Percentiles rank a stretch among this genome's conserved stretches.
Evolutionary conservation across 2,797 vertebrate species (phyloP).

Genomic region (Coranthus polyacanthus): DNA sequence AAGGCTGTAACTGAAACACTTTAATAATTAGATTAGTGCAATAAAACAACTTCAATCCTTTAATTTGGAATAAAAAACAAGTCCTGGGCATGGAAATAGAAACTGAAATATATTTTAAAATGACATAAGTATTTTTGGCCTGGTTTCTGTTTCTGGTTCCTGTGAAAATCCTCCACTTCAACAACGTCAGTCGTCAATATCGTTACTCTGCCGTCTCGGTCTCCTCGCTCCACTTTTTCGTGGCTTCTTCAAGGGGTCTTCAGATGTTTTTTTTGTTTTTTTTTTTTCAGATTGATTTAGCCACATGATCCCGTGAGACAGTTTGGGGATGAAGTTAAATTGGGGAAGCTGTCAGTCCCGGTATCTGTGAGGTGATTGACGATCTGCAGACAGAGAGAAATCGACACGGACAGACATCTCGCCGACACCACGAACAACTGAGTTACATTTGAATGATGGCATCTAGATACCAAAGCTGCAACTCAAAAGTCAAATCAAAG

Average conservation of each 20-base stretch:
- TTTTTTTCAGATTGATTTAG: conserved; percentile 5
- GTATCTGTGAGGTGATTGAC: conserved; percentile 40
- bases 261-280: too few species aligned
- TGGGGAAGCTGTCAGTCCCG: conserved; percentile 47
- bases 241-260: too few species aligned
- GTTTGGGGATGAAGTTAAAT: conserved; percentile 10
- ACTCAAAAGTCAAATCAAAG: too few species aligned
- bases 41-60: neutral
- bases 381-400: neutral
- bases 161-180: conserved; percentile 9
- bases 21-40: neutral
- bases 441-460: neutral
- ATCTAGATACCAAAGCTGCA: neutral
- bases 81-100: conserved; percentile 1
- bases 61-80: neutral
- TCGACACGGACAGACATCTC: conserved; percentile 3
- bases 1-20: neutral
- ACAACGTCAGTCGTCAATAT: conserved; percentile 7
- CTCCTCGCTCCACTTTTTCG: neutral
- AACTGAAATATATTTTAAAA: neutral
- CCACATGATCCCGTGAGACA: neutral
- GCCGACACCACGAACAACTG: neutral
- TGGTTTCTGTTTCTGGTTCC: conserved; percentile 10
- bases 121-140: neutral
- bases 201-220: conserved; percentile 14